phyloP scores from a whole-genome alignment of 2,797 vertebrate genomes.

The Cyclura pinguis region DNA sequence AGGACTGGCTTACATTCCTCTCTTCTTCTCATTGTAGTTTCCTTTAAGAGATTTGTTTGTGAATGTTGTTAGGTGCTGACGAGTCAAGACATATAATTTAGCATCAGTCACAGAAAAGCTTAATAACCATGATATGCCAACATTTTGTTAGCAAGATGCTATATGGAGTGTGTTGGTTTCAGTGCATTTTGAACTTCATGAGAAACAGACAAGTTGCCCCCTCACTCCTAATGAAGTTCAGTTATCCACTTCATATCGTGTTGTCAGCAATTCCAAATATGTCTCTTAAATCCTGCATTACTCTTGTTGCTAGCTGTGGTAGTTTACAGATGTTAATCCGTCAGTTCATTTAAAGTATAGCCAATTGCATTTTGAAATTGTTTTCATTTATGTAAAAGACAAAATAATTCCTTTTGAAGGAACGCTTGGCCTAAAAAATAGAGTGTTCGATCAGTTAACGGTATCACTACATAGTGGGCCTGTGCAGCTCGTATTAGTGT shows the following conservation, averaged over 20 bases:
- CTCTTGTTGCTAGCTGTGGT: background rate
- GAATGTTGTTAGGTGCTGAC: background rate
- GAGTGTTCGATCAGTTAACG: background rate
- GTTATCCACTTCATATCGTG: background rate
- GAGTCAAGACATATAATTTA: background rate
- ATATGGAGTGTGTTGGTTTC: background rate
- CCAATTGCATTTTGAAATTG: background rate
- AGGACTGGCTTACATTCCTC: background rate
- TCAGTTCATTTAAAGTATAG: background rate
- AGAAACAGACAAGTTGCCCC: background rate
- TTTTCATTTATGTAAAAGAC: background rate
- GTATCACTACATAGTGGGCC: background rate
- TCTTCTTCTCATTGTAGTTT: background rate
- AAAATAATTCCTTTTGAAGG: background rate
- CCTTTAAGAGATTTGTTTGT: background rate
- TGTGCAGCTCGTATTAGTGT: constrained; percentile 10
- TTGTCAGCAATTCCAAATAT: background rate
- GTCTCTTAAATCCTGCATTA: background rate
- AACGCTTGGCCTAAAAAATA: background rate
- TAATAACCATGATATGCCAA: background rate
- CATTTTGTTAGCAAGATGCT: background rate
- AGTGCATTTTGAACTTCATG: background rate
- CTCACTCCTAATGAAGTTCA: background rate
- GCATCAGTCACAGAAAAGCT: background rate
- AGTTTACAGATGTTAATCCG: background rate